Percentiles rank a stretch among this genome's conserved stretches.
Evolutionary conservation across 2,113 vertebrate species (phyloP).

Genomic region (Hepsetus odoe): DNA sequence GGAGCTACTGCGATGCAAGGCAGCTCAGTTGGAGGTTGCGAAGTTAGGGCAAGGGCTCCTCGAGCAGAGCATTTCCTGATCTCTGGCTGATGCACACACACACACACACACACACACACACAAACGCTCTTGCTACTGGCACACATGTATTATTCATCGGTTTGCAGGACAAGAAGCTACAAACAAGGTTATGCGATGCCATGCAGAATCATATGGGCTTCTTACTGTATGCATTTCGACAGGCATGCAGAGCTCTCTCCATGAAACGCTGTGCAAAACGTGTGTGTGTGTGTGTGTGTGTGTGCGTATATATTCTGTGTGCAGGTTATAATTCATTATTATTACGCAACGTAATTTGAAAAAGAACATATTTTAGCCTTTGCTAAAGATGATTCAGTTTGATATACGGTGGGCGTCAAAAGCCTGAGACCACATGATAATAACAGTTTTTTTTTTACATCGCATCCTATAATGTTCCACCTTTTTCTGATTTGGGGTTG

Average conservation of each 20-base stretch:
- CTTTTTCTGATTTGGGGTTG: too few relatives aligned
- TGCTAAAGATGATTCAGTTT: too few relatives aligned
- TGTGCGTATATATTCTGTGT: too few relatives aligned
- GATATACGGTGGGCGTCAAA: too few relatives aligned
- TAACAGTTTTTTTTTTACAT: too few relatives aligned
- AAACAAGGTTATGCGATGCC: slow-evolving; percentile 52
- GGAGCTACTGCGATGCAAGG: slow-evolving; percentile 43
- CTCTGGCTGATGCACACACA: slow-evolving; percentile 18
- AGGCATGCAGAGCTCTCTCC: slow-evolving; percentile 16
- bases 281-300: too few relatives aligned
- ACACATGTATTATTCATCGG: slow-evolving; percentile 52
- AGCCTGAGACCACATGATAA: too few relatives aligned
- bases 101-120: slow-evolving; percentile 38
- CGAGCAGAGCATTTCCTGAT: slow-evolving; percentile 50
- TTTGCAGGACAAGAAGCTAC: slow-evolving; percentile 51
- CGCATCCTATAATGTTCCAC: too few relatives aligned
- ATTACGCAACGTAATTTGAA: too few relatives aligned
- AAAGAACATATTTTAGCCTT: too few relatives aligned
- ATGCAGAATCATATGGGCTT: slow-evolving; percentile 42
- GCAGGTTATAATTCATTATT: too few relatives aligned
- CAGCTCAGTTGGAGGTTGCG: slow-evolving; percentile 58
- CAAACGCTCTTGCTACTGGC: slow-evolving; percentile 50
- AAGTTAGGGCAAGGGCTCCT: slow-evolving; percentile 54
- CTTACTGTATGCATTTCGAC: slow-evolving; percentile 20
- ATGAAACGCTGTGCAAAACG: too few relatives aligned